These are phyloP conservation scores for Amphimallon solstitiale DNA, from an alignment of 2,888 invertebrate genomes.

Conservation along the genomic window DNA sequence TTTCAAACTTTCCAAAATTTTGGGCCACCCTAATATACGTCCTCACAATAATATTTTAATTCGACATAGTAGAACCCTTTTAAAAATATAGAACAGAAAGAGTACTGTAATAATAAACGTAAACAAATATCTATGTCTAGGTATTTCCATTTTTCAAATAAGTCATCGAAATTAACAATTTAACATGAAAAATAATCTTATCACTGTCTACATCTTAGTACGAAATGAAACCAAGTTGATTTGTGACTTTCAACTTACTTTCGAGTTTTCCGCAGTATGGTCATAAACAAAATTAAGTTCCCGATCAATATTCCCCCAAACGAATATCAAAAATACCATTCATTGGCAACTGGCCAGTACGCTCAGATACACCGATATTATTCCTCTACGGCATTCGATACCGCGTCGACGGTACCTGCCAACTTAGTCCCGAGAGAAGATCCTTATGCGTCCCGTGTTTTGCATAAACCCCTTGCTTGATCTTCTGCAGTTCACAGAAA, in stretches of 20 bases:
- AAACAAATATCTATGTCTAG: too few species aligned
- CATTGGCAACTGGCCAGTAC: slow-evolving; percentile 23
- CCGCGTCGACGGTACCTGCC: not conserved
- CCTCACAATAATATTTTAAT: too few species aligned
- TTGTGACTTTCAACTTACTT: slow-evolving; percentile 8
- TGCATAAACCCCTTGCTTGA: slow-evolving; percentile 9
- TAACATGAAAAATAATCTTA: too few species aligned
- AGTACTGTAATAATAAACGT: too few species aligned
- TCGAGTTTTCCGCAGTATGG: not conserved
- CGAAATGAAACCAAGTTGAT: not conserved
- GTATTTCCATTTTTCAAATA: too few species aligned
- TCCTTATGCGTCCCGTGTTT: slow-evolving; percentile 20
- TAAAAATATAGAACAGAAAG: too few species aligned
- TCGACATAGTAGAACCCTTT: too few species aligned
- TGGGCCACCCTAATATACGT: too few species aligned
- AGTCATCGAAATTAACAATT: too few species aligned
- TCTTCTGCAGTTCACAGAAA: not conserved
- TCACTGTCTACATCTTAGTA: not conserved
- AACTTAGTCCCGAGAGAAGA: not conserved
- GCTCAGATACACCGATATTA: not conserved
- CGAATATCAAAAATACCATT: slow-evolving; percentile 26
- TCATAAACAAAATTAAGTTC: slow-evolving; percentile 25
- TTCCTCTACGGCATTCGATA: not conserved
- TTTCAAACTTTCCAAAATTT: too few species aligned
- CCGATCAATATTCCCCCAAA: slow-evolving; percentile 12